phyloP scores from a whole-genome alignment of 2,113 vertebrate species.

The Mola mola region DNA sequence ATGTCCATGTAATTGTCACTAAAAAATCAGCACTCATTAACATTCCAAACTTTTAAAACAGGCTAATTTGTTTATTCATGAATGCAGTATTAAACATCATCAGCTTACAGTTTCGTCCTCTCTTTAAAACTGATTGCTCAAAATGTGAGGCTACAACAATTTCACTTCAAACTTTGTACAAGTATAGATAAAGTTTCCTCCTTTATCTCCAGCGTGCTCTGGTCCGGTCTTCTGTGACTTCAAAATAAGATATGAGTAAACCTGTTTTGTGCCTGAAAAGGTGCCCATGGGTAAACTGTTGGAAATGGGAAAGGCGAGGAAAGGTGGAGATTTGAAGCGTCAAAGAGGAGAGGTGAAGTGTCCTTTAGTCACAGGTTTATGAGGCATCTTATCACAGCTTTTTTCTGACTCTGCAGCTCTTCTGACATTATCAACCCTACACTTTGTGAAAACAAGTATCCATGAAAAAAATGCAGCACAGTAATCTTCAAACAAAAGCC shows the following conservation, averaged over 20 bases:
- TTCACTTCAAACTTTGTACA: constrained; percentile 30
- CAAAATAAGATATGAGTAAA: constrained; percentile 17
- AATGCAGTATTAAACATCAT: constrained; percentile 5
- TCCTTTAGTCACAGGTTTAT: constrained; percentile 68
- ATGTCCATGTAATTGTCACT: constrained; percentile 47
- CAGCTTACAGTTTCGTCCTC: background rate
- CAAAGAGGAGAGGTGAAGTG: constrained; percentile 49
- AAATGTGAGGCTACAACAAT: constrained; percentile 11
- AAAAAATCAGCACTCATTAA: constrained; percentile 47
- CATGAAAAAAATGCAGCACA: constrained; percentile 43
- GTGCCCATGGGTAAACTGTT: constrained; percentile 55
- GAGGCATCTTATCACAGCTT: constrained; percentile 67
- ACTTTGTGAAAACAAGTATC: constrained; percentile 52
- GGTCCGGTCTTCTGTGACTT: constrained; percentile 34
- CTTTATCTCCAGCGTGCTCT: constrained; percentile 40
- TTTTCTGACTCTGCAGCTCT: constrained; percentile 47
- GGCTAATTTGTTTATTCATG: constrained; percentile 35
- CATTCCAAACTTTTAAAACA: constrained; percentile 10
- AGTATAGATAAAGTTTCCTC: constrained; percentile 11
- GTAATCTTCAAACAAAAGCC: constrained; percentile 56
- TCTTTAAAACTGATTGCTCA: background rate
- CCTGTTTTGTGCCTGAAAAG: constrained; percentile 40
- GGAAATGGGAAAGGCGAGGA: constrained; percentile 40
- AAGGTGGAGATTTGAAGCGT: constrained; percentile 50
- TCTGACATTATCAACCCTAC: constrained; percentile 66